phyloP scores from a whole-genome alignment of 2,888 invertebrate genomes.

The Cremastinae sp. region DNA sequence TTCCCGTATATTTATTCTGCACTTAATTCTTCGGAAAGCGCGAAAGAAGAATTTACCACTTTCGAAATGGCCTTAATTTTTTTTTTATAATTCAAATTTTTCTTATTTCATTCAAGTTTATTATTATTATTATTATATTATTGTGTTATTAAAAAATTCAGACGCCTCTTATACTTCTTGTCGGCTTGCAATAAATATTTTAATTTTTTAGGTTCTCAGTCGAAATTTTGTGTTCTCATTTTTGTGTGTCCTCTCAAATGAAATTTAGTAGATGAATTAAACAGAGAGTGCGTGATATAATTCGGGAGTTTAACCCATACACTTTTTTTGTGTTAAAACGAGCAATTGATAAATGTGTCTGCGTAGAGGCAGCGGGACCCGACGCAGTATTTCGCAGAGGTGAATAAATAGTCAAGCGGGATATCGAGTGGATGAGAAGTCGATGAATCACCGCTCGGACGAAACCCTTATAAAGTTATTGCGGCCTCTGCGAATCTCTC shows the following conservation, averaged over 20 bases:
- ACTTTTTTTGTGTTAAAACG: not conserved
- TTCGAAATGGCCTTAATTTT: too few species aligned
- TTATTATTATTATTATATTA: too few species aligned
- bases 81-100: not conserved
- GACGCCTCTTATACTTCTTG: too few species aligned
- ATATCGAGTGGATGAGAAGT: slow-evolving; percentile 33
- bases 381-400: slow-evolving; percentile 25
- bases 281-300: not conserved
- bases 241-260: too few species aligned
- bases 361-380: slow-evolving; percentile 5
- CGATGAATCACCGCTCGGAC: slow-evolving; percentile 40
- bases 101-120: not conserved
- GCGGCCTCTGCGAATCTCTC: slow-evolving; percentile 47
- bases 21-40: not conserved
- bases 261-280: too few species aligned
- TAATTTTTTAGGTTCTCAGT: too few species aligned
- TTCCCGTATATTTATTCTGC: not conserved
- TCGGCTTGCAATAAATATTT: too few species aligned
- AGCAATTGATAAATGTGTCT: slow-evolving; percentile 20
- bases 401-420: slow-evolving; percentile 47
- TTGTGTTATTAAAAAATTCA: too few species aligned
- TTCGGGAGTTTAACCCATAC: not conserved
- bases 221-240: too few species aligned
- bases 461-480: slow-evolving; percentile 40
- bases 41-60: not conserved